These are phyloP conservation scores for Anastatus disparis DNA, from an alignment of 1,140 invertebrate species.

Conservation along the genomic window DNA sequence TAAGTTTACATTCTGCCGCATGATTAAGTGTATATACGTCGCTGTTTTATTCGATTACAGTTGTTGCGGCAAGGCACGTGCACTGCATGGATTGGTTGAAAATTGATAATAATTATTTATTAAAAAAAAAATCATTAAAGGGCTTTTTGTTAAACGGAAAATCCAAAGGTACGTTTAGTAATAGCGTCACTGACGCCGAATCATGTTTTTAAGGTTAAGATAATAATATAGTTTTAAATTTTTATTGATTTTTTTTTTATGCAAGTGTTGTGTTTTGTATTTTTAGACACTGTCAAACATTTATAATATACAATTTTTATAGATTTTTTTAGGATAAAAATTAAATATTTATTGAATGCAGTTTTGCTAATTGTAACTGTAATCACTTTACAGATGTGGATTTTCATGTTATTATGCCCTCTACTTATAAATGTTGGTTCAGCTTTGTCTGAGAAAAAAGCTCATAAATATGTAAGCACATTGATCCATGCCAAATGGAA, in stretches of 20 bases:
- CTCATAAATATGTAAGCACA: conserved; percentile 86
- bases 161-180: background rate
- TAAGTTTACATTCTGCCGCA: too few relatives aligned
- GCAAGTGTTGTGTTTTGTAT: background rate
- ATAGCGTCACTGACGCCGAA: background rate
- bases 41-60: conserved; percentile 9
- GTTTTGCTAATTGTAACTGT: too few relatives aligned
- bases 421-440: conserved; percentile 51
- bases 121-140: conserved; percentile 38
- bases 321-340: background rate
- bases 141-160: conserved; percentile 39
- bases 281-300: too few relatives aligned
- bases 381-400: conserved; percentile 63
- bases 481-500: conserved; percentile 93
- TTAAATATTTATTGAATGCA: too few relatives aligned
- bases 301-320: background rate
- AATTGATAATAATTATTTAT: conserved; percentile 41
- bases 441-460: conserved; percentile 65
- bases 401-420: conserved; percentile 52
- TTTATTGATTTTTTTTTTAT: background rate
- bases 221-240: too few relatives aligned
- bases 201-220: conserved; percentile 19
- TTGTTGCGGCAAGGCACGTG: conserved; percentile 49
- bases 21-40: too few relatives aligned
- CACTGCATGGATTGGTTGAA: conserved; percentile 53